phyloP scores from a whole-genome alignment of 2,113 vertebrate species.

The Bagarius yarrelli region DNA sequence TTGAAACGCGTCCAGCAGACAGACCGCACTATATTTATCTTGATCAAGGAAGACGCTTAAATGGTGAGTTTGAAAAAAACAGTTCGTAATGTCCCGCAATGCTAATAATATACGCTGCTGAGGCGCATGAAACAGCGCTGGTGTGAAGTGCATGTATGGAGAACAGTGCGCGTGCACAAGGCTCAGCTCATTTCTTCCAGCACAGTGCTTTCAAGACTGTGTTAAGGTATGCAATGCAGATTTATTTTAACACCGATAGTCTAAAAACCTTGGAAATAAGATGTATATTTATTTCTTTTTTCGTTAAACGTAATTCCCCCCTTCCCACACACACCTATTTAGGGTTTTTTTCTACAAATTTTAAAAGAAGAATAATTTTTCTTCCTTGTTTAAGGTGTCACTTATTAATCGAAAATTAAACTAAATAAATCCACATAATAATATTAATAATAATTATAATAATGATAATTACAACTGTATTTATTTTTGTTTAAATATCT shows the following conservation, averaged over 20 bases:
- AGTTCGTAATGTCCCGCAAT: slow-evolving; percentile 59
- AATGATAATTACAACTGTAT: no score
- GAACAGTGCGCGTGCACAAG: slow-evolving; percentile 17
- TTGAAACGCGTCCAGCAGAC: slow-evolving; percentile 58
- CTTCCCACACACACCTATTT: no score
- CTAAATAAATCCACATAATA: no score
- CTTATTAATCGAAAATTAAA: no score
- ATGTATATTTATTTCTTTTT: background rate
- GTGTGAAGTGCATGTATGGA: slow-evolving; percentile 46
- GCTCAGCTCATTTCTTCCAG: slow-evolving; percentile 8
- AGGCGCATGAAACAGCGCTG: slow-evolving; percentile 62
- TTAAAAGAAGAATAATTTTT: background rate
- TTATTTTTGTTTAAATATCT: background rate
- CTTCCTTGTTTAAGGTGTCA: no score
- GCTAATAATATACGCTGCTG: slow-evolving; percentile 76
- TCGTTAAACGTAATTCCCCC: background rate
- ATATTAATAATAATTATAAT: no score
- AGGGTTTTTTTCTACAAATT: background rate
- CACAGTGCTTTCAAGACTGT: background rate
- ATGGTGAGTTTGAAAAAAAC: slow-evolving; percentile 76
- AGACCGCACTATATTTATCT: slow-evolving; percentile 74
- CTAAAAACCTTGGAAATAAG: background rate
- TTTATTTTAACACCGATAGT: background rate
- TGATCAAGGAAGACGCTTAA: slow-evolving; percentile 79
- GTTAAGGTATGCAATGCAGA: background rate